These are phyloP conservation scores for Oreochromis mossambicus DNA, from an alignment of 2,797 vertebrate genomes.

Conservation along the genomic window DNA sequence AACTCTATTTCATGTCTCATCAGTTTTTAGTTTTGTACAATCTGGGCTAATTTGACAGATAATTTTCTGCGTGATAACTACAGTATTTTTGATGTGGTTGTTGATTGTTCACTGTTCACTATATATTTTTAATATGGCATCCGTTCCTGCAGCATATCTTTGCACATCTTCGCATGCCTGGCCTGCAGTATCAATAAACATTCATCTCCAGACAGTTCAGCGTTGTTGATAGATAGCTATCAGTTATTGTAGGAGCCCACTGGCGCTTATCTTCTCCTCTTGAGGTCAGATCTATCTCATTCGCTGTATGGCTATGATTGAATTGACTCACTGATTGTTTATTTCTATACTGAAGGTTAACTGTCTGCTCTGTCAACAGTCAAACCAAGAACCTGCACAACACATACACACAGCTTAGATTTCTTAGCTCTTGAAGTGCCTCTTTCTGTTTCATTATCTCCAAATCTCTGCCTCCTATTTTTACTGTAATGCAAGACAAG, in stretches of 20 bases:
- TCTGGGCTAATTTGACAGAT: neutral
- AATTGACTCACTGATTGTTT: constrained; percentile 33
- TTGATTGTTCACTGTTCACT: neutral
- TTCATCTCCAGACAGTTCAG: neutral
- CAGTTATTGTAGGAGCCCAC: constrained; percentile 20
- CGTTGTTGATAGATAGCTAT: constrained; percentile 30
- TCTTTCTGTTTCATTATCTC: constrained; percentile 3
- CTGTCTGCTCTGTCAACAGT: constrained; percentile 23
- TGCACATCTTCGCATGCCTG: neutral
- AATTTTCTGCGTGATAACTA: neutral
- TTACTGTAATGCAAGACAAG: neutral
- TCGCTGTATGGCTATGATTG: constrained; percentile 14
- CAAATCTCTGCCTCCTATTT: neutral
- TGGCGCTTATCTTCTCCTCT: constrained; percentile 6
- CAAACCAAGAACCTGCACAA: constrained; percentile 19
- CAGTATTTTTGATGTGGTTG: constrained; percentile 1
- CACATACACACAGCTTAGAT: neutral
- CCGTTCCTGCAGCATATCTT: neutral
- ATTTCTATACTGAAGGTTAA: constrained; percentile 41
- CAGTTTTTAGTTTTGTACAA: neutral
- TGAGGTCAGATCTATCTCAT: constrained; percentile 13
- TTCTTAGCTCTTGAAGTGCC: neutral
- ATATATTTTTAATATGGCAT: neutral
- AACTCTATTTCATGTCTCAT: neutral
- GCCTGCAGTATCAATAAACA: neutral